phyloP scores from a whole-genome alignment of 2,888 invertebrate genomes.

The Hirtodrosophila alboralis region DNA sequence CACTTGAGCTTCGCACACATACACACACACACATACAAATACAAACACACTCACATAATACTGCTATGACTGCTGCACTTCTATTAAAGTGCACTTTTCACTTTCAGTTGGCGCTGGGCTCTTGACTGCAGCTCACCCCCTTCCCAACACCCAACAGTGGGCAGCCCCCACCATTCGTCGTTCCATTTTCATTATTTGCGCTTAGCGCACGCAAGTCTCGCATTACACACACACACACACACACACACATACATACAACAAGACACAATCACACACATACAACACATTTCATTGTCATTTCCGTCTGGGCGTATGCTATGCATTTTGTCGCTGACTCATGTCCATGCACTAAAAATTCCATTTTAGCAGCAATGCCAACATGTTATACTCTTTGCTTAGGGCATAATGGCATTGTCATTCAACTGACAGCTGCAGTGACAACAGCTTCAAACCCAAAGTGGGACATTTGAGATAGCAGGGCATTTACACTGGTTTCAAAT shows the following conservation, averaged over 20 bases:
- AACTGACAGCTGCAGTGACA: conserved; percentile 29
- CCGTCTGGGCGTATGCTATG: conserved; percentile 54
- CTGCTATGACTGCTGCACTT: conserved; percentile 31
- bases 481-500: conserved; percentile 27
- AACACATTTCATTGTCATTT: conserved; percentile 68
- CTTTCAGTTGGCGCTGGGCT: conserved; percentile 74
- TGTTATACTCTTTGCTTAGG: conserved; percentile 46
- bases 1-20: conserved; percentile 12
- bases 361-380: conserved; percentile 66
- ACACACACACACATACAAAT: conserved; percentile 3
- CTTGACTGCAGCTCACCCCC: conserved; percentile 58
- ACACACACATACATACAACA: conserved; percentile 19
- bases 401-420: conserved; percentile 54
- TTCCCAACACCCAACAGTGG: conserved; percentile 2
- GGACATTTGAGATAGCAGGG: conserved; percentile 7
- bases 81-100: conserved; percentile 72
- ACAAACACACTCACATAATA: conserved; percentile 8
- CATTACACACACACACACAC: conserved; percentile 41
- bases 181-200: conserved; percentile 70
- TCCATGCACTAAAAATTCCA: conserved; percentile 73
- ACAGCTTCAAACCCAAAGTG: conserved; percentile 8
- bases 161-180: not conserved
- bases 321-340: conserved; percentile 65
- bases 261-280: too few species aligned
- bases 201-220: conserved; percentile 63